phyloP scores from a whole-genome alignment of 2,113 vertebrate species.

The Grammomys dolichurus region DNA sequence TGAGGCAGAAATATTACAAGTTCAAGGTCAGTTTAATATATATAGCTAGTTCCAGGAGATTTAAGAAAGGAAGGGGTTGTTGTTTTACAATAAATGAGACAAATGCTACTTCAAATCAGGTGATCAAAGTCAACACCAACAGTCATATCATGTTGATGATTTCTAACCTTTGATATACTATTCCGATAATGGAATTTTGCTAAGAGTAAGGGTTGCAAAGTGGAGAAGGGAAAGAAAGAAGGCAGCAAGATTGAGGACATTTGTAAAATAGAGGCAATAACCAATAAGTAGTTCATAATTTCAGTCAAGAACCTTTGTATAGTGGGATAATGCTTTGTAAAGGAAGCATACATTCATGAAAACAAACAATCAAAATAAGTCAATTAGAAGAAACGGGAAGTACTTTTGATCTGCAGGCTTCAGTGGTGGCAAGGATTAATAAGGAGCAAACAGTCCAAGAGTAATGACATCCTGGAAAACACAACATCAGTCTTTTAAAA shows the following conservation, averaged over 20 bases:
- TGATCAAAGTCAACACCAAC: constrained; percentile 41
- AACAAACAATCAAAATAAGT: not conserved
- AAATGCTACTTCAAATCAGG: not conserved
- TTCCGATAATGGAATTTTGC: not conserved
- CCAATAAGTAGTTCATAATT: constrained; percentile 12
- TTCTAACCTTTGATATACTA: not conserved
- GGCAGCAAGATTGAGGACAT: not conserved
- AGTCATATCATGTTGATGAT: not conserved
- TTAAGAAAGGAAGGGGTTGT: not conserved
- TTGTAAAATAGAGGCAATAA: not conserved
- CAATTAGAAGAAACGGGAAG: not conserved
- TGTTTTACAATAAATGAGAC: not conserved
- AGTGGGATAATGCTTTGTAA: constrained; percentile 16
- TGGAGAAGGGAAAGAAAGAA: not conserved
- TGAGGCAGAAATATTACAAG: not conserved
- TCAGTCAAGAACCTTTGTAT: not conserved
- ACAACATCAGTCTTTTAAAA: constrained; percentile 32
- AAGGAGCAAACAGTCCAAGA: not conserved
- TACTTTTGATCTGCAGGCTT: not conserved
- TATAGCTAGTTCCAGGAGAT: not conserved
- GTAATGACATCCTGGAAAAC: constrained; percentile 1
- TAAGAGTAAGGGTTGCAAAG: not conserved
- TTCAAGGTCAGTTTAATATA: not conserved
- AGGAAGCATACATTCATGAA: constrained; percentile 42
- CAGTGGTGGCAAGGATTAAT: not conserved